Evolutionary conservation across 2,113 vertebrate species (phyloP), one percentile per base, ranked within the genome.

Genomic region (Engystomops pustulosus): DNA sequence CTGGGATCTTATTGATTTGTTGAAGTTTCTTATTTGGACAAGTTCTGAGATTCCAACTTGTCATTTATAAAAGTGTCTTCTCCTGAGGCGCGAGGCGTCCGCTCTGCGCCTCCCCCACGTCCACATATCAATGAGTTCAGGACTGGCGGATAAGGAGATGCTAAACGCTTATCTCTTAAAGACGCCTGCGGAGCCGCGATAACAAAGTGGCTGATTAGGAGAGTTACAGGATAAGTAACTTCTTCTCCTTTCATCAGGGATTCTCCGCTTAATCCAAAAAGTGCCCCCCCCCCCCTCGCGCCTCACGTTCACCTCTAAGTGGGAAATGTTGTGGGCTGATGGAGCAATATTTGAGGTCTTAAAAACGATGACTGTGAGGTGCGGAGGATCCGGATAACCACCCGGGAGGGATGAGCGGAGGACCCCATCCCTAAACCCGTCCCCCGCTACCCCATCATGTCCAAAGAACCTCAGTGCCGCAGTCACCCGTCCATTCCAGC

Each of bases 161-260:
- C 49, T 55, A 68, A 77, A 55, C 83, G 38, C 83, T 85, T 85
- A 85, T 85, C 83, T 12, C 81, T 14, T 51, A 76, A 67, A 76
- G 65, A 44, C 47, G 60, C 83, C 83, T 85, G 83, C 53, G 75
- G 62, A 79, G 36, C 74, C 10, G 49, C 34, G 83, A 85, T 85
- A 85, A 85, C 83, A 55, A 79, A 44, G 62, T 58, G 15, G 70
- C 27, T 84, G 82, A 84, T 84, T 84, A 78, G 82, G 65, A 32
- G 74, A 85, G 83, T 85, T 79, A 79, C 74, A 34, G 83, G 83
- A 85, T 85, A 85, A 85, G 79, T 85, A 58, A 79, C 78, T 55
- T 79, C 53, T 85, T 85, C 83, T 70, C 12, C 83, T 85, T 85
- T 85, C 83, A 85, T 85, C 47, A 70, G 83, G 44, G 83, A 85